Conservation (phyloP, 64 coral and sea anemone species). For the Trachythela sp. region DNA sequence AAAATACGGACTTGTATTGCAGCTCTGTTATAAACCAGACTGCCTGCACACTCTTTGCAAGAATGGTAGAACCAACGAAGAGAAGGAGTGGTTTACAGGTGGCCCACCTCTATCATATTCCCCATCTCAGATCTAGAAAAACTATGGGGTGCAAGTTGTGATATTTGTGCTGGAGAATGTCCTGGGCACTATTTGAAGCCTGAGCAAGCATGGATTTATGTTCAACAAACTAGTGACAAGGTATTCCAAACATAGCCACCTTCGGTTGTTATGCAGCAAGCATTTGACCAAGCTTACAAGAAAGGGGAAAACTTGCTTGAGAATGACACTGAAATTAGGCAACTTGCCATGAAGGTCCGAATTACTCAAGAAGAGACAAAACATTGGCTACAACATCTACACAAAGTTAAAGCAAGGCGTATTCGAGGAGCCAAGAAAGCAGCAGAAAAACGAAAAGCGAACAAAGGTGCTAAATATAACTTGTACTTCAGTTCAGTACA, state of each 20-base stretch:
- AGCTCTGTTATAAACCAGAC: neutral
- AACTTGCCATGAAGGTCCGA: neutral
- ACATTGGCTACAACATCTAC: slow-evolving; percentile 28
- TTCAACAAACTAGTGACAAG: slow-evolving; percentile 7
- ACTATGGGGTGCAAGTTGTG: slow-evolving; percentile 51
- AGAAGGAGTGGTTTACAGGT: neutral
- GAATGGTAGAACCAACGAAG: neutral
- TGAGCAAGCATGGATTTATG: slow-evolving; percentile 17
- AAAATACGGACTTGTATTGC: slow-evolving; percentile 40
- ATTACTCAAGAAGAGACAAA: slow-evolving; percentile 9
- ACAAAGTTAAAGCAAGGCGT: slow-evolving; percentile 37
- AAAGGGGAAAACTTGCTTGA: neutral
- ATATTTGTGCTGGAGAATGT: slow-evolving; percentile 29
- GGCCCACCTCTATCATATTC: slow-evolving; percentile 8
- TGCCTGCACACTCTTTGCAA: slow-evolving; percentile 26
- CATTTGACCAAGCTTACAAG: neutral
- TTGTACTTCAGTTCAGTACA: no score
- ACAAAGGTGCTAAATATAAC: no score
- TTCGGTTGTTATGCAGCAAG: neutral
- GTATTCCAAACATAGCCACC: slow-evolving; percentile 21
- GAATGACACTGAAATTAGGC: slow-evolving; percentile 1
- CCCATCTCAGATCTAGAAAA: slow-evolving; percentile 22
- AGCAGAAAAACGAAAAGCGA: slow-evolving; percentile 16
- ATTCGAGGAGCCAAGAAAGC: slow-evolving; percentile 41
- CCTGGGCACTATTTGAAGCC: slow-evolving; percentile 50